These are phyloP conservation scores for Perodicticus potto DNA, from an alignment of 2,797 vertebrate genomes.

Conservation along the genomic window DNA sequence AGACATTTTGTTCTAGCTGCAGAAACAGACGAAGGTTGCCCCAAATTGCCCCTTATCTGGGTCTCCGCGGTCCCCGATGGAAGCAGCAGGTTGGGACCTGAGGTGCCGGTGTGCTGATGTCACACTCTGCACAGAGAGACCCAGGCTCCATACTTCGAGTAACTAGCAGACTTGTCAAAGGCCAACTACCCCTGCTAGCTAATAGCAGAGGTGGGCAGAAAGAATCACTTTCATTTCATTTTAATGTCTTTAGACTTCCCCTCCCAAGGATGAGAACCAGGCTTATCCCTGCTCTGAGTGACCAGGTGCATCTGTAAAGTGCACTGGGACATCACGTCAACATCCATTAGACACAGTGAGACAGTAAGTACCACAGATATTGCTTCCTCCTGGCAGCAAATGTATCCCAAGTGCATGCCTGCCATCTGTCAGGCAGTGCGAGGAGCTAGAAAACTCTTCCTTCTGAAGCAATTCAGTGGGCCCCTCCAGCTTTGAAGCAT, in stretches of 20 bases:
- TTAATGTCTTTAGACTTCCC: background rate
- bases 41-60: background rate
- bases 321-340: background rate
- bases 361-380: constrained; percentile 26
- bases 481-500: background rate
- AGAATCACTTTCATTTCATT: constrained; percentile 43
- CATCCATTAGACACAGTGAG: constrained; percentile 54
- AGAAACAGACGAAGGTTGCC: background rate
- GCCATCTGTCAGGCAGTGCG: background rate
- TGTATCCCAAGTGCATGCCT: constrained; percentile 52
- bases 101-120: too few species aligned
- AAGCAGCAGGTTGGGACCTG: background rate
- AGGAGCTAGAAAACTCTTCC: constrained; percentile 6
- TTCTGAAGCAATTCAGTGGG: background rate
- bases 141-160: background rate
- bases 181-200: background rate
- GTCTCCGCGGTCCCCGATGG: background rate
- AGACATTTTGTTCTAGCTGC: background rate
- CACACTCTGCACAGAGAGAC: background rate
- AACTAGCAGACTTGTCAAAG: background rate
- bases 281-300: background rate
- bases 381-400: constrained; percentile 65
- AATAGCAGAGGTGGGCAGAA: background rate
- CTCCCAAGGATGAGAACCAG: background rate
- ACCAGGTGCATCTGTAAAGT: background rate